phyloP scores from a whole-genome alignment of 2,797 vertebrate species.

The Gymnoscopelus braueri region DNA sequence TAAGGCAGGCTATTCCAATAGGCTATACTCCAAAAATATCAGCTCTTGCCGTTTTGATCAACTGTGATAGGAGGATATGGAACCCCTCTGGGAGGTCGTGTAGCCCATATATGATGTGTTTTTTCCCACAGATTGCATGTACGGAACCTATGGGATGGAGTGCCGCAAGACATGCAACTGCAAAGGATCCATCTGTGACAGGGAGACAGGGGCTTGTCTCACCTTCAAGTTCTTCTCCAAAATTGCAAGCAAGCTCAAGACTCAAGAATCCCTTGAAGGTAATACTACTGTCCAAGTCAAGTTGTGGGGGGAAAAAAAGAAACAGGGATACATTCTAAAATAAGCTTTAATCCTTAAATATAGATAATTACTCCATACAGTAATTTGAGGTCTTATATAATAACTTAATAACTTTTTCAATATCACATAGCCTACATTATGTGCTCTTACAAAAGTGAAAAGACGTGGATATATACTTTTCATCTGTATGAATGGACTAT shows the following conservation, averaged over 20 bases:
- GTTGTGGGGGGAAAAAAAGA: neutral
- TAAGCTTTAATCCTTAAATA: no score
- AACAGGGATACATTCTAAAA: neutral
- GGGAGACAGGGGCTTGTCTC: slow-evolving; percentile 91
- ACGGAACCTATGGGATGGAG: slow-evolving; percentile 92
- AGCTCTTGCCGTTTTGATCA: neutral
- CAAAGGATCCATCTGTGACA: slow-evolving; percentile 91
- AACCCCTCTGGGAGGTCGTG: neutral
- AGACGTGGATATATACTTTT: no score
- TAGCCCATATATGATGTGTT: neutral
- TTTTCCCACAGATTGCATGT: slow-evolving; percentile 86
- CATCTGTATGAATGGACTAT: no score
- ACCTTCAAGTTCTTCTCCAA: slow-evolving; percentile 91
- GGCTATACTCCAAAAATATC: neutral
- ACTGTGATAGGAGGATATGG: neutral
- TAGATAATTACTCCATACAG: neutral
- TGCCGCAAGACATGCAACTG: slow-evolving; percentile 93
- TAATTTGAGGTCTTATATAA: no score
- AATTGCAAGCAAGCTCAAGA: slow-evolving; percentile 80
- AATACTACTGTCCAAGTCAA: slow-evolving; percentile 13
- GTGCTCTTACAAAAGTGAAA: no score
- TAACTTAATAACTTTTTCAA: no score
- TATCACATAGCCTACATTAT: no score
- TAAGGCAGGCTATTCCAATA: no score
- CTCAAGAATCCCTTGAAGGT: slow-evolving; percentile 84